These are phyloP conservation scores for Acleris laterana DNA, from an alignment of 2,888 invertebrate genomes.

Conservation along the genomic window DNA sequence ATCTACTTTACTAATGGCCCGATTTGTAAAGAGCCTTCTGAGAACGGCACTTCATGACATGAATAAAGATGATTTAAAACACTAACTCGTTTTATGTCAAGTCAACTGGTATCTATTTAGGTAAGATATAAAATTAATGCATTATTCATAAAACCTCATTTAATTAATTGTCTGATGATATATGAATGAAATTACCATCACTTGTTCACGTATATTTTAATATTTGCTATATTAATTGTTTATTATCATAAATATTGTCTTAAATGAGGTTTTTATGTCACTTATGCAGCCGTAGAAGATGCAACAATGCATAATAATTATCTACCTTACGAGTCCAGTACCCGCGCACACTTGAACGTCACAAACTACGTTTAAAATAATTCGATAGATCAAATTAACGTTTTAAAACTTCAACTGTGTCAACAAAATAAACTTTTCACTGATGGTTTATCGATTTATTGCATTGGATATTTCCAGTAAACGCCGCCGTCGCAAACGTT, in stretches of 20 bases:
- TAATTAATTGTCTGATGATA: too few species aligned
- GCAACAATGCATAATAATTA: constrained; percentile 37
- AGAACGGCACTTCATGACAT: neutral
- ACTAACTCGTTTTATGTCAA: constrained; percentile 2
- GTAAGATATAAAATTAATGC: too few species aligned
- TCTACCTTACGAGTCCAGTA: constrained; percentile 47
- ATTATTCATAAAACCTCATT: too few species aligned
- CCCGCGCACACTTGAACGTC: constrained; percentile 43
- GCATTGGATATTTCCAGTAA: constrained; percentile 26
- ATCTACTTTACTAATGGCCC: constrained; percentile 8
- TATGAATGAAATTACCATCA: too few species aligned
- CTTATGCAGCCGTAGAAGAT: constrained; percentile 18
- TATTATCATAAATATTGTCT: too few species aligned
- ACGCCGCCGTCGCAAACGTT: constrained; percentile 52
- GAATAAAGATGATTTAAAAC: constrained; percentile 8
- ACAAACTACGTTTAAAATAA: constrained; percentile 32
- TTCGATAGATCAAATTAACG: constrained; percentile 35
- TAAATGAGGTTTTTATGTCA: neutral
- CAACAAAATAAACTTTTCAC: constrained; percentile 33
- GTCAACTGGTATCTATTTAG: neutral
- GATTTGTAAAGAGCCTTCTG: constrained; percentile 5
- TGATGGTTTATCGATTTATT: constrained; percentile 34
- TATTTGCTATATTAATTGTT: too few species aligned
- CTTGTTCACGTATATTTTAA: too few species aligned
- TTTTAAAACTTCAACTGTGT: constrained; percentile 31